A percentile compares a stretch with the other conserved stretches of the same genome.
phyloP scores from a whole-genome alignment of 2,113 vertebrate genomes.

The Vombatus ursinus region DNA sequence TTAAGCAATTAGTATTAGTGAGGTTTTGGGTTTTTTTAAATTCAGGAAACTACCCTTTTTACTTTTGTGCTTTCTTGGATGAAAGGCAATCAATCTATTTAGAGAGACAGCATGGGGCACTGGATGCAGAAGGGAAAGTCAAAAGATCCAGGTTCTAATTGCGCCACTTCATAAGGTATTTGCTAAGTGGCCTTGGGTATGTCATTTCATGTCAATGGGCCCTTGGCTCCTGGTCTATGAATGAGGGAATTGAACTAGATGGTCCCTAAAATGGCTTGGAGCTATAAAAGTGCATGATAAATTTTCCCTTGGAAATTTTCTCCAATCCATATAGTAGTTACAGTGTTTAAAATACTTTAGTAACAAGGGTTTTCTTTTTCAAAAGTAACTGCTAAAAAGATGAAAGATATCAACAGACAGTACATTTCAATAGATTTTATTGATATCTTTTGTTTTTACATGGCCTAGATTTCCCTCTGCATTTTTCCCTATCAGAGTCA shows the following conservation, averaged over 20 bases:
- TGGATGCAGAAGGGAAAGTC: too few species aligned
- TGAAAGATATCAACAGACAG: background rate
- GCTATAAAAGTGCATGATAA: background rate
- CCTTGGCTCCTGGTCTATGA: background rate
- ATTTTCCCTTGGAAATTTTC: fast-evolving
- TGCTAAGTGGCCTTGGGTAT: background rate
- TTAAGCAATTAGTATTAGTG: background rate
- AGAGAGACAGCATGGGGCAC: too few species aligned
- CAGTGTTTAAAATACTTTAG: background rate
- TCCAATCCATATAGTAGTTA: background rate
- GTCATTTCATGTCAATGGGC: background rate
- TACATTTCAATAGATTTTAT: background rate
- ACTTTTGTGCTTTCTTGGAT: background rate
- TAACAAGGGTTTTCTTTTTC: background rate
- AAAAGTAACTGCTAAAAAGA: background rate
- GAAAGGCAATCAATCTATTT: background rate
- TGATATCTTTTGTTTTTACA: background rate
- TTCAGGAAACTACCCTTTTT: background rate
- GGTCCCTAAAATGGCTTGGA: background rate
- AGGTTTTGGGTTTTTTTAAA: background rate
- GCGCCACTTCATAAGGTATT: background rate
- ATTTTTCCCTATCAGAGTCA: background rate
- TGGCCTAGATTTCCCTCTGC: background rate
- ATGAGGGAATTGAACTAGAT: background rate
- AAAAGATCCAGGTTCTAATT: background rate